Base-by-base conservation (phyloP, 2,888 invertebrate genomes). In the Hermodice carunculata region DNA sequence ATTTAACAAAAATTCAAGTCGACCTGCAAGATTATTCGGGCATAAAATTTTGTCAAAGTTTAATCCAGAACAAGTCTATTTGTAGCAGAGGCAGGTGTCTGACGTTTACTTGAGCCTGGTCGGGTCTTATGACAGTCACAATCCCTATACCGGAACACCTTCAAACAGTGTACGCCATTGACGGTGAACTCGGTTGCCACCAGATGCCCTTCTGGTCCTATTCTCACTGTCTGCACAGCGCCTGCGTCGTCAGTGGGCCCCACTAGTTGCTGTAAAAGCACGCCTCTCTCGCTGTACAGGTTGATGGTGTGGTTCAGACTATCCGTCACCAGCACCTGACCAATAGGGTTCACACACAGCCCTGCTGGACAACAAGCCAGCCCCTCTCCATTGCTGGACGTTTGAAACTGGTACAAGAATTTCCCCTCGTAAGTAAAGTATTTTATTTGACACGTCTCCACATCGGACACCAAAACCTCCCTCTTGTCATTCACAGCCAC, bases 181-280 rank as follows among this genome's bases (percentile, higher is more conserved):
- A 77, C 64, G 54, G 79, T 78, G 58, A 71, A 80, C 62, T 83
- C 84, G 2, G 79, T 71, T 1, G 67, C 74, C 29, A 81, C 75
- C 44, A 84, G 54, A 62, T 84, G 84, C 56, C 84, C 84, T 66
- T 84, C 83, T 29, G 77, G 76, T 61, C 83, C 81, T 3, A 81
- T 64, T 53, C 76, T 75, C 61, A 78, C 73, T 53, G 80, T 61
- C 65, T 83, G 81, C 24, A 81, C 64, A 8, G 76, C 46, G 1
- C 83, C 84, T 24, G 76, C 69, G 43, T 77, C 79, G 65, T 84
- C 83, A 37, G 74, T 61, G 8, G 84, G 83, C 29, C 73, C 67
- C 6, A 79, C 40, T 22, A 80, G 57, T 54, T 79, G 78, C 29
- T 76, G 67, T 4, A 79, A 34, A 5, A 82, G 66, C 3, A 69